Percentiles rank a stretch among this genome's conserved stretches.
These are phyloP conservation scores for Plumapathes pennacea DNA, from an alignment of 92 coral and sea anemone species.

Conservation along the genomic window DNA sequence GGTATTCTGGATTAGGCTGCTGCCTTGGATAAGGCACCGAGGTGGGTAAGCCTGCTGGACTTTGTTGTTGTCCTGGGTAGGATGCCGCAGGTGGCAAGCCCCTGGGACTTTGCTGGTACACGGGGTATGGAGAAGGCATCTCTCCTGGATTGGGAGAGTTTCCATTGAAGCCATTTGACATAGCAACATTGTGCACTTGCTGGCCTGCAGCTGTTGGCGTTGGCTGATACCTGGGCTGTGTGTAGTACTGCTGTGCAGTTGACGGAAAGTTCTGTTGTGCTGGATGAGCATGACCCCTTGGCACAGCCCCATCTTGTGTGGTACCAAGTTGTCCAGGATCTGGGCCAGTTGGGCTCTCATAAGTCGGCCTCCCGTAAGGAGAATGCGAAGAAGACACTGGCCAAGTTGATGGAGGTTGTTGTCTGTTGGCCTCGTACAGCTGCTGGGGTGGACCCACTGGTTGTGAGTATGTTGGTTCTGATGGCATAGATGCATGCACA, in stretches of 20 bases:
- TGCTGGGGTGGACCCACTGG: no score
- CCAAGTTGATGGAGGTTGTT: no score
- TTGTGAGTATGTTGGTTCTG: background rate
- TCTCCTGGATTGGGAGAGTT: background rate
- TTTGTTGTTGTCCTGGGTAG: conserved; percentile 1
- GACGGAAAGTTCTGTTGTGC: background rate
- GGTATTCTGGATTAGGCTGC: background rate
- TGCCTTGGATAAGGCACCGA: background rate
- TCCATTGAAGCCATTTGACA: background rate
- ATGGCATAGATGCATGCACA: background rate
- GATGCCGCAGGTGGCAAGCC: background rate
- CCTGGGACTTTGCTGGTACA: background rate
- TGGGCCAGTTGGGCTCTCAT: no score
- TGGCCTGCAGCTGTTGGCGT: no score
- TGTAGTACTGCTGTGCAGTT: conserved; percentile 5
- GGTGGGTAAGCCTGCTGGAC: background rate
- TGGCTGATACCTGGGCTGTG: conserved; percentile 5
- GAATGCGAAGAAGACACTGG: no score
- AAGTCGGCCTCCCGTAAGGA: no score
- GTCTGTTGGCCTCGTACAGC: no score
- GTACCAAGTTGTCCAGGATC: no score
- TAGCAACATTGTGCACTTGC: no score
- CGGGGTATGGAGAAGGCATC: background rate
- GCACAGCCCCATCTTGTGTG: no score
- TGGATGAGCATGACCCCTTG: no score